Evolutionary conservation across 2,888 invertebrate genomes (phyloP).

Genomic region (Ptychoptera contaminata): DNA sequence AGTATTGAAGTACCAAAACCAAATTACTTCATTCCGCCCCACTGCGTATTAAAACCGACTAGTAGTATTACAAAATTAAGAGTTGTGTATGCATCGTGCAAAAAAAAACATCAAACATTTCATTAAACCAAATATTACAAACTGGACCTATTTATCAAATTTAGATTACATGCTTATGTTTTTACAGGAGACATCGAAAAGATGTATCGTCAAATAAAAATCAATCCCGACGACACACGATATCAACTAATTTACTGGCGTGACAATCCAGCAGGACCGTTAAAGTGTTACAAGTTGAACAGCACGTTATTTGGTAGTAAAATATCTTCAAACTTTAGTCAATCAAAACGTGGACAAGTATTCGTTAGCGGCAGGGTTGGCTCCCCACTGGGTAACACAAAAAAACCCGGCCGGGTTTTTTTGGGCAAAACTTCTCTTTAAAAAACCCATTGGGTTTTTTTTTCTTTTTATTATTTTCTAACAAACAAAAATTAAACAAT

Average conservation of each 20-base stretch:
- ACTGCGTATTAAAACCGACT: conserved; percentile 8
- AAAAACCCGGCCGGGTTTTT: no score
- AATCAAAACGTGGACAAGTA: background rate
- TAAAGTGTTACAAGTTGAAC: conserved; percentile 10
- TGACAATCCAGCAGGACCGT: background rate
- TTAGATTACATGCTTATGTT: conserved; percentile 1
- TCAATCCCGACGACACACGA: no score
- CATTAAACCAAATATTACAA: conserved; percentile 6
- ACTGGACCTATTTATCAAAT: conserved; percentile 1
- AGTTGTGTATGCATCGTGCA: conserved; percentile 6
- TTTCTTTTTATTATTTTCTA: no score
- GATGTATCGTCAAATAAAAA: conserved; percentile 6
- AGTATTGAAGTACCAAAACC: background rate
- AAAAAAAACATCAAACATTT: background rate
- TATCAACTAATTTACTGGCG: no score
- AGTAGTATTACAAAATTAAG: conserved; percentile 6
- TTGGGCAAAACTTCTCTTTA: no score
- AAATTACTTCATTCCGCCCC: conserved; percentile 12
- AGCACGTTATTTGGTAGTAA: conserved; percentile 13
- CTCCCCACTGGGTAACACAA: no score
- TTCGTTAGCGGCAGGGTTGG: background rate
- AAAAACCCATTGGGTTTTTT: no score
- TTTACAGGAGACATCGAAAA: conserved; percentile 9
- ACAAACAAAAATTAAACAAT: no score
- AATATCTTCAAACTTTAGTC: conserved; percentile 11